Conservation (phyloP, 2,888 invertebrate species). For the Anodontia alba region DNA sequence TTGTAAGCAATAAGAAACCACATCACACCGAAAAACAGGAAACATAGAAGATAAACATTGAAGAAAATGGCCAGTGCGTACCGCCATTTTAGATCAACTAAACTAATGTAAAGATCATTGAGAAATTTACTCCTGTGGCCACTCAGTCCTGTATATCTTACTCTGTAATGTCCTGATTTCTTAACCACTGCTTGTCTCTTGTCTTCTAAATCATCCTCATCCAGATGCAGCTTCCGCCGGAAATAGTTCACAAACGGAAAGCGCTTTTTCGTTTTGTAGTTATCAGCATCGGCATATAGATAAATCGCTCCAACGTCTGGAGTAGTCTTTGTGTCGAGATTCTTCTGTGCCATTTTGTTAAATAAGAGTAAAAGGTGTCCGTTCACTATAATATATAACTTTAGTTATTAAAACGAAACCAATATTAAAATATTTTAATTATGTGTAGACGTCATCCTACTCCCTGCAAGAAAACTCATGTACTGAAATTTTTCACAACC, state of each 20-base stretch:
- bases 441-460: too few relatives aligned
- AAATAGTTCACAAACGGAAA: slow-evolving; percentile 58
- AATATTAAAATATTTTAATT: too few relatives aligned
- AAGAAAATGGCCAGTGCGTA: slow-evolving; percentile 94
- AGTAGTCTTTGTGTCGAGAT: slow-evolving; percentile 29
- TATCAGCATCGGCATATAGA: slow-evolving; percentile 53
- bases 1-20: slow-evolving; percentile 84
- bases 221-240: slow-evolving; percentile 60
- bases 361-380: not conserved
- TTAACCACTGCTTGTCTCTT: slow-evolving; percentile 90
- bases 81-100: slow-evolving; percentile 96
- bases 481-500: too few relatives aligned
- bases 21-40: slow-evolving; percentile 91
- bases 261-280: slow-evolving; percentile 44
- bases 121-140: slow-evolving; percentile 88
- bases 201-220: slow-evolving; percentile 58
- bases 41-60: slow-evolving; percentile 93
- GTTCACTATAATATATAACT: not conserved
- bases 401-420: too few relatives aligned
- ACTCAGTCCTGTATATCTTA: slow-evolving; percentile 96
- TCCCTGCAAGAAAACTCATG: too few relatives aligned
- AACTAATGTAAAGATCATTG: slow-evolving; percentile 94
- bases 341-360: slow-evolving; percentile 1
- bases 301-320: slow-evolving; percentile 61
- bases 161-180: slow-evolving; percentile 98